Conservation (phyloP, 1,140 invertebrate species). For the Globodera rostochiensis region DNA sequence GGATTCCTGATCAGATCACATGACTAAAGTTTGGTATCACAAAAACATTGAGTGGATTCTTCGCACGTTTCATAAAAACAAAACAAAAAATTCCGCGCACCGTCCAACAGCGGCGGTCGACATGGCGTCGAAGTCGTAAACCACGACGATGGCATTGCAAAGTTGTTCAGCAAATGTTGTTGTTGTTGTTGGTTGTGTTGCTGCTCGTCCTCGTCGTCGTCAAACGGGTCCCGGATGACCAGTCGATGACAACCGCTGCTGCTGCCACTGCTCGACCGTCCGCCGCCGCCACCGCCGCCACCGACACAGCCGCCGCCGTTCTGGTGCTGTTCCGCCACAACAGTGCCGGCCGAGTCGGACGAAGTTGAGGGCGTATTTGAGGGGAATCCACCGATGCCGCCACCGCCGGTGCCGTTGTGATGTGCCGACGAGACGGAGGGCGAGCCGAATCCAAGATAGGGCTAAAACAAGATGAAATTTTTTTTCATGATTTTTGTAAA, state of each 20-base stretch:
- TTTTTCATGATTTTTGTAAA: background rate
- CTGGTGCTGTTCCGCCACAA: background rate
- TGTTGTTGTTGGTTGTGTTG: too few species aligned
- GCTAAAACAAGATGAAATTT: background rate
- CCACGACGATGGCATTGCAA: background rate
- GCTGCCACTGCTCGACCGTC: background rate
- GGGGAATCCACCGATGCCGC: background rate
- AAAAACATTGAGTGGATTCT: too few species aligned
- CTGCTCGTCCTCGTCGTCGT: slow-evolving; percentile 9
- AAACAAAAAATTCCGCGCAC: background rate
- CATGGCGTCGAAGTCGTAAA: background rate
- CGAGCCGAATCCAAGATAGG: background rate
- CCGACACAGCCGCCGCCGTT: background rate
- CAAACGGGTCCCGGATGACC: slow-evolving; percentile 14
- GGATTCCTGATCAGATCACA: too few species aligned
- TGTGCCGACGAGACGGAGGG: background rate
- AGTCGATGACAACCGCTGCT: background rate
- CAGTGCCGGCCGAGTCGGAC: background rate
- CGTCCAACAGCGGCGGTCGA: background rate
- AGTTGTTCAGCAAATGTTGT: too few species aligned
- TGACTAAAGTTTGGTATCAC: too few species aligned
- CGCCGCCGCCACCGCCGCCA: too few species aligned
- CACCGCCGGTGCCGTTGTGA: background rate
- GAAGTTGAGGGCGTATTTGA: slow-evolving; percentile 5
- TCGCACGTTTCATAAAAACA: too few species aligned